Conservation (phyloP, 37 sponge, comb jelly and placozoan species). For the Eunapius fragilis region DNA sequence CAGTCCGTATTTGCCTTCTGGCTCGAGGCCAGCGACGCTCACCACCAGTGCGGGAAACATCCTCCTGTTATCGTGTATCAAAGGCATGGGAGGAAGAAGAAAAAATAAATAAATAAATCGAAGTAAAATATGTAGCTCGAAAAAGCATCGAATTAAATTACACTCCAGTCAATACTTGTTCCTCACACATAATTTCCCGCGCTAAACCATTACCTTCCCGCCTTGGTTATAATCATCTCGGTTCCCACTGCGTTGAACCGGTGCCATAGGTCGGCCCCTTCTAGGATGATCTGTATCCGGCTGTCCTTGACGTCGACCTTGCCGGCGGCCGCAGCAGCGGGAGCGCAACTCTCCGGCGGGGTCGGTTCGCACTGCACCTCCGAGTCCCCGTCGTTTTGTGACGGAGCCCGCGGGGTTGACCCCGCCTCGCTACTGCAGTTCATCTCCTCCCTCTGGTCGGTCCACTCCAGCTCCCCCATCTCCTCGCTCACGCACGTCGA, state of each 20-base stretch:
- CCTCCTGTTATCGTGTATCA: too few species aligned
- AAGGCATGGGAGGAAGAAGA: too few species aligned
- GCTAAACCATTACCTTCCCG: slow-evolving; percentile 65
- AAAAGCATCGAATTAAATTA: not conserved
- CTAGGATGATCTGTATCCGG: slow-evolving; percentile 33
- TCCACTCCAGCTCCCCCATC: slow-evolving; percentile 1
- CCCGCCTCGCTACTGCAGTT: not conserved
- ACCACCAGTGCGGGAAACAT: slow-evolving; percentile 86
- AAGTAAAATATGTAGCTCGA: not conserved
- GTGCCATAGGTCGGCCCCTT: slow-evolving; percentile 77
- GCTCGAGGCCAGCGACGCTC: slow-evolving; percentile 65
- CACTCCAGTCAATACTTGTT: not conserved
- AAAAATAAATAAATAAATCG: not conserved
- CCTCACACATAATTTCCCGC: not conserved
- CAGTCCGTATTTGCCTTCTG: slow-evolving; percentile 68
- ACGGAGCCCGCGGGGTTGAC: not conserved
- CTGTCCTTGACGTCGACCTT: not conserved
- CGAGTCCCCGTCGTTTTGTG: not conserved
- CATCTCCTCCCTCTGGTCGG: not conserved
- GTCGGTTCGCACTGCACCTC: not conserved
- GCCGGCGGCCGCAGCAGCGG: not conserved
- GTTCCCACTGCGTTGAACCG: slow-evolving; percentile 74
- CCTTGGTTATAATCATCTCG: slow-evolving; percentile 95
- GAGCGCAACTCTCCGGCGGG: not conserved
- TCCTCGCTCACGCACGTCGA: not conserved